Evolutionary conservation across 1,140 invertebrate genomes (phyloP).

Genomic region (Sinonovacula constricta): DNA sequence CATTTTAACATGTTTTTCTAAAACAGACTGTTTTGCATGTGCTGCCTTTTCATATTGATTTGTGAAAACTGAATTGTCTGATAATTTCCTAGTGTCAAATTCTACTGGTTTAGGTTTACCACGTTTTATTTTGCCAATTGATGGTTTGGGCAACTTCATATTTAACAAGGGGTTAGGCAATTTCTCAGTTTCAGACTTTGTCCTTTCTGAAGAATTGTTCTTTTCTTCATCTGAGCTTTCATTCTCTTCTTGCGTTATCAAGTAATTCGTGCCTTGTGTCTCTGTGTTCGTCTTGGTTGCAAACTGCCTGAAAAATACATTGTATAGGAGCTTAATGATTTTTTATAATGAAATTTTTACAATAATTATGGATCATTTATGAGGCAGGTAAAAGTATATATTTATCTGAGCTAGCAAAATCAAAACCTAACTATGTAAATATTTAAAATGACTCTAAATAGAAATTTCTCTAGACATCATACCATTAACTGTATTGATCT

Average conservation of each 20-base stretch:
- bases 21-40: conserved; percentile 89
- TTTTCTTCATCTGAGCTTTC: conserved; percentile 63
- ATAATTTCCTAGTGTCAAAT: background rate
- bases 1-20: conserved; percentile 97
- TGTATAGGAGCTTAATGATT: conserved; percentile 33
- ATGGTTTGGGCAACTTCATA: conserved; percentile 53
- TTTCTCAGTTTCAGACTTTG: conserved; percentile 44
- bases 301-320: conserved; percentile 41
- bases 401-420: too few relatives aligned
- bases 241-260: conserved; percentile 56
- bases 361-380: too few relatives aligned
- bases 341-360: conserved; percentile 11
- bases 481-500: too few relatives aligned
- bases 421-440: too few relatives aligned
- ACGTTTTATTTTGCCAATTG: conserved; percentile 13
- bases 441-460: too few relatives aligned
- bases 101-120: too few relatives aligned
- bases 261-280: conserved; percentile 49
- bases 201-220: background rate
- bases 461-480: too few relatives aligned
- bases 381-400: too few relatives aligned
- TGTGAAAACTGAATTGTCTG: conserved; percentile 86
- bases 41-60: conserved; percentile 96
- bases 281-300: background rate
- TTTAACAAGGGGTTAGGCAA: conserved; percentile 65